Percentiles rank a stretch among this genome's conserved stretches.
These are phyloP conservation scores for Tolypeutes matacus DNA, from an alignment of 2,797 vertebrate genomes.

Conservation along the genomic window DNA sequence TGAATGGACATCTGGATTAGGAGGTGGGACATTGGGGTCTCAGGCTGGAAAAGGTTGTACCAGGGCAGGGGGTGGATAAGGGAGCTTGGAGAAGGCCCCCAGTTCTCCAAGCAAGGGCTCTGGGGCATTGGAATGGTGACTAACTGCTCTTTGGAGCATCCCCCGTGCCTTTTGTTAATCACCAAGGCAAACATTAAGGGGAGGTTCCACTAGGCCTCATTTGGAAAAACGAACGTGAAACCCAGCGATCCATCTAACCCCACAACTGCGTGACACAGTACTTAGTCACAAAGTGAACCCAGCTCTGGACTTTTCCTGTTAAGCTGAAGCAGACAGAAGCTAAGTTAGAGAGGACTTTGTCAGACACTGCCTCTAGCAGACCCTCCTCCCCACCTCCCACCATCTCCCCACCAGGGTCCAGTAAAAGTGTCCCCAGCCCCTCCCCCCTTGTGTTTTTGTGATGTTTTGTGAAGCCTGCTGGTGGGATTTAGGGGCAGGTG, in stretches of 20 bases:
- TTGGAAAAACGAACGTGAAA: conserved; percentile 22
- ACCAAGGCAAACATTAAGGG: not conserved
- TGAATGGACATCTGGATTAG: not conserved
- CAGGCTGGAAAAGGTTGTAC: too few species aligned
- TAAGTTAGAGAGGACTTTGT: not conserved
- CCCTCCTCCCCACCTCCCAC: not conserved
- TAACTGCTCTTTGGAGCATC: not conserved
- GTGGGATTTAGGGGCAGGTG: not conserved
- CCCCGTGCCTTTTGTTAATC: not conserved
- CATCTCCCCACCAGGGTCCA: not conserved
- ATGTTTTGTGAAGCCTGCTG: not conserved
- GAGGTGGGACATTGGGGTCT: not conserved
- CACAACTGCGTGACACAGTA: not conserved
- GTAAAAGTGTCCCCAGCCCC: not conserved
- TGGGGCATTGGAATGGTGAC: not conserved
- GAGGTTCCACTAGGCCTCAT: not conserved
- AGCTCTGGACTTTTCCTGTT: not conserved
- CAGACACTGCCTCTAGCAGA: fast-evolving
- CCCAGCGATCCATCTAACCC: not conserved
- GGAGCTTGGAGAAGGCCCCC: too few species aligned
- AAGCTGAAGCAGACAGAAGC: not conserved
- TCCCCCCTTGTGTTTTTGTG: not conserved
- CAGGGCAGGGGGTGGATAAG: fast-evolving
- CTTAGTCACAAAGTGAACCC: not conserved
- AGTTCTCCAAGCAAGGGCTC: not conserved